Conservation (phyloP, 2,113 vertebrate species). For the Rhinopomastus cyanomelas region DNA sequence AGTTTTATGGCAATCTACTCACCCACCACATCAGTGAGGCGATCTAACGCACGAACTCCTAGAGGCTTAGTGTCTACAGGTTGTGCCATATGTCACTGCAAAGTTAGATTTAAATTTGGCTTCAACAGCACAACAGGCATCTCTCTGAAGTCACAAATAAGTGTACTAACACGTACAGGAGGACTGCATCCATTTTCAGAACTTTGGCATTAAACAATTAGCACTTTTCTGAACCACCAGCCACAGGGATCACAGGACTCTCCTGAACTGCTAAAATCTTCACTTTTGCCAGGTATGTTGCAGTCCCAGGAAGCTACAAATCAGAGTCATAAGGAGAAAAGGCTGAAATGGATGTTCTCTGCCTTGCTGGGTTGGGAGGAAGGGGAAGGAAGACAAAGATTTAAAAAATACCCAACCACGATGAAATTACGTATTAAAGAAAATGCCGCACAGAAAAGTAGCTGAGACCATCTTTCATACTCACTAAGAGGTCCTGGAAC, state of each 20-base stretch:
- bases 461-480: not conserved
- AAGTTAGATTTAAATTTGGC: not conserved
- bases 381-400: not conserved
- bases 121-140: not conserved
- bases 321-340: not conserved
- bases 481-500: not conserved
- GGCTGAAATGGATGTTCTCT: not conserved
- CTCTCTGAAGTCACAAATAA: not conserved
- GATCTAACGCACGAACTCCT: not conserved
- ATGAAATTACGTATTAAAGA: not conserved
- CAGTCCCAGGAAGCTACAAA: not conserved
- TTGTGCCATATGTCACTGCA: slow-evolving; percentile 44
- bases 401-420: not conserved
- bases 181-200: not conserved
- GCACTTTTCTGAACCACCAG: not conserved
- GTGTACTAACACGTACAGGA: not conserved
- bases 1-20: slow-evolving; percentile 56
- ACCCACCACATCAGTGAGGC: not conserved
- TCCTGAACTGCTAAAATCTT: not conserved
- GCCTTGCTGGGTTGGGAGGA: not conserved
- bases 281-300: not conserved
- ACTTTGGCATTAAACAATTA: not conserved
- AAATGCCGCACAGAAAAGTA: not conserved
- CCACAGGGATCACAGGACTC: not conserved
- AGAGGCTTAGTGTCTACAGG: not conserved